Evolutionary conservation across 2,113 vertebrate genomes (phyloP).

Genomic region (Neodon shergylaensis): DNA sequence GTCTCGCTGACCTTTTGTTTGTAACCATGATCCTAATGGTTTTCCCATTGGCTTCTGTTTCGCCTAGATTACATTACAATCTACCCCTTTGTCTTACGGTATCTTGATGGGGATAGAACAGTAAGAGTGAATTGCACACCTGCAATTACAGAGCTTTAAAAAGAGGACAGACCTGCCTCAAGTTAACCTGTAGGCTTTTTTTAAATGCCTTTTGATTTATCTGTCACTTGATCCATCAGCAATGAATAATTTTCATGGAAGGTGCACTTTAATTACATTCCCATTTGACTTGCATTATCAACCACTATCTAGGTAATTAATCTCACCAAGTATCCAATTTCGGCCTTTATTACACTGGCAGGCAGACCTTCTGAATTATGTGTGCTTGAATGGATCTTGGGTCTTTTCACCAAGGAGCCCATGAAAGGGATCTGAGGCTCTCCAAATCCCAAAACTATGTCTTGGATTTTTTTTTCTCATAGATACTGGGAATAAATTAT

Average conservation of each 20-base stretch:
- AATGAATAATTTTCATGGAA: constrained; percentile 99
- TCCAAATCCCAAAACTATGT: constrained; percentile 60
- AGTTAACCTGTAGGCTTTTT: constrained; percentile 96
- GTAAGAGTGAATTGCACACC: constrained; percentile 87
- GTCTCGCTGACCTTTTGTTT: constrained; percentile 91
- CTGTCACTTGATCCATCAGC: constrained; percentile 98
- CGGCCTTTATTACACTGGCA: constrained; percentile 96
- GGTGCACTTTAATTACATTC: constrained; percentile 99
- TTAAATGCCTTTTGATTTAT: constrained; percentile 95
- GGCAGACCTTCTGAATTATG: constrained; percentile 94
- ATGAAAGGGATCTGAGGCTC: constrained; percentile 82
- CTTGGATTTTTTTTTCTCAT: constrained; percentile 48
- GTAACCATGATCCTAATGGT: constrained; percentile 87
- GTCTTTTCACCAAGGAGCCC: constrained; percentile 85
- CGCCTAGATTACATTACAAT: constrained; percentile 73
- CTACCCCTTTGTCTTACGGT: constrained; percentile 81
- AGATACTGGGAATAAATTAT: constrained; percentile 71
- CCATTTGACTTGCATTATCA: constrained; percentile 99
- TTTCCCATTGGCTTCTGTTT: constrained; percentile 80
- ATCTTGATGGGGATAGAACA: constrained; percentile 85
- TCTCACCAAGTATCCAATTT: constrained; percentile 99
- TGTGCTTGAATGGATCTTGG: constrained; percentile 90
- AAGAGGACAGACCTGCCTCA: constrained; percentile 86
- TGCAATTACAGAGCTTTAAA: constrained; percentile 86
- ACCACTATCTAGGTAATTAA: constrained; percentile 99